Percentiles rank a stretch among this genome's conserved stretches.
Evolutionary conservation across 1,140 invertebrate genomes (phyloP).

Genomic region (Kradibia gibbosae): DNA sequence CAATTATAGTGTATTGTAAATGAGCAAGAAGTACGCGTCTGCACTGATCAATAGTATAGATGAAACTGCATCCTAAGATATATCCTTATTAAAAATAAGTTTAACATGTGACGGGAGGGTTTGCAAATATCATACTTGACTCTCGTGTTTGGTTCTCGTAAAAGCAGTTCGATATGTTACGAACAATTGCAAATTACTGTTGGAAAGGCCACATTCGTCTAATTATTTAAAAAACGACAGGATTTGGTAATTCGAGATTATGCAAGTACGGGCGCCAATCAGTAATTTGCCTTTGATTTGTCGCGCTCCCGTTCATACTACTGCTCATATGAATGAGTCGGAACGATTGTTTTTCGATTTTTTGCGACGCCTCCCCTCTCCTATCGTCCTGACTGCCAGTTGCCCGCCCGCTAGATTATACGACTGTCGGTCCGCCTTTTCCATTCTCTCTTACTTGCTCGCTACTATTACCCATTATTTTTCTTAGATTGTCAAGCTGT

Average conservation of each 20-base stretch:
- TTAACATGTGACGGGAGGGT: no score
- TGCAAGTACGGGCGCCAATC: constrained; percentile 8
- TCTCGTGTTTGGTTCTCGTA: no score
- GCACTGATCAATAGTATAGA: no score
- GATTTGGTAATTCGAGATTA: constrained; percentile 38
- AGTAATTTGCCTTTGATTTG: background rate
- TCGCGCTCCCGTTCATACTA: no score
- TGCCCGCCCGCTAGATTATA: background rate
- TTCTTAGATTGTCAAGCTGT: background rate
- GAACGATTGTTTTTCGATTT: constrained; percentile 39
- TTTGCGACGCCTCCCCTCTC: background rate
- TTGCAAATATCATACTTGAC: no score
- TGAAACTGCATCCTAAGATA: no score
- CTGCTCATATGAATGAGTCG: background rate
- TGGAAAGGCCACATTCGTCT: background rate
- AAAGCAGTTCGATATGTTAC: no score
- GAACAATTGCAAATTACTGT: background rate
- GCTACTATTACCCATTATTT: no score
- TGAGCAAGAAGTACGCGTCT: no score
- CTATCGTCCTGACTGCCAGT: background rate
- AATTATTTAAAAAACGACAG: constrained; percentile 5
- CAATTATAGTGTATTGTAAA: no score
- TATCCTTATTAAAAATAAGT: no score
- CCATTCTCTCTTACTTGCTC: background rate
- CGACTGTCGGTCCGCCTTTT: background rate